Evolutionary conservation across 2,113 vertebrate species (phyloP), one percentile per base, ranked within the genome.

Genomic region (Columba janthina): DNA sequence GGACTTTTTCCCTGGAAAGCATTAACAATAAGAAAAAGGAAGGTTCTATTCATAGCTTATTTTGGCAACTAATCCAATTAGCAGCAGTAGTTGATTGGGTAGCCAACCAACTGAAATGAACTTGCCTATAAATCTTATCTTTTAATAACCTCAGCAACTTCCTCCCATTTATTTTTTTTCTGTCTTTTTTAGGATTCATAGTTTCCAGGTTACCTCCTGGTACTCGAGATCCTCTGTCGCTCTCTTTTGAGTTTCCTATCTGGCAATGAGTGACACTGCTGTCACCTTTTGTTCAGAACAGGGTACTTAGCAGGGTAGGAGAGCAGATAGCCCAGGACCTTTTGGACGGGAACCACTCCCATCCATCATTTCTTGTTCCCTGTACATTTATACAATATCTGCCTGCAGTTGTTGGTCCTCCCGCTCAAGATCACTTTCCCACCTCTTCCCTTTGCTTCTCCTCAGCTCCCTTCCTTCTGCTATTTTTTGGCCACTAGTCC

Each of bases 61-160:
- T 96, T 96, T 96, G 96, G 94, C 96, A 94, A 96, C 90, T 97
- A 94, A 96, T 94, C 94, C 86, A 96, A 94, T 96, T 97, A 96
- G 94, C 70, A 90, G 71, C 77, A 11, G 90, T 34, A 92, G 90
- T 5, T 95, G 96, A 97, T 92, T 94, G 90, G 92, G 72, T 31
- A 94, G 92, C 61, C 92, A 92, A 78, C 61, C 50, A 32, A 40
- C 83, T 78, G 88, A 93, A 96, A 90, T 89, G 89, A 96, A 79
- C 77, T 93, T 60, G 88, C 75, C 71, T 93, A 21, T 94, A 95
- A 96, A 95, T 95, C 93, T 96, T 93, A 94, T 94, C 91, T 95
- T 94, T 95, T 95, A 96, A 95, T 96, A 95, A 94, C 96, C 89
- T 87, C 86, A 94, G 84, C 73, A 60, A 90, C 93, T 96, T 96